A percentile compares a stretch with the other conserved stretches of the same genome.
Conservation (phyloP, 1,140 invertebrate species). For the Penaeus vannamei region DNA sequence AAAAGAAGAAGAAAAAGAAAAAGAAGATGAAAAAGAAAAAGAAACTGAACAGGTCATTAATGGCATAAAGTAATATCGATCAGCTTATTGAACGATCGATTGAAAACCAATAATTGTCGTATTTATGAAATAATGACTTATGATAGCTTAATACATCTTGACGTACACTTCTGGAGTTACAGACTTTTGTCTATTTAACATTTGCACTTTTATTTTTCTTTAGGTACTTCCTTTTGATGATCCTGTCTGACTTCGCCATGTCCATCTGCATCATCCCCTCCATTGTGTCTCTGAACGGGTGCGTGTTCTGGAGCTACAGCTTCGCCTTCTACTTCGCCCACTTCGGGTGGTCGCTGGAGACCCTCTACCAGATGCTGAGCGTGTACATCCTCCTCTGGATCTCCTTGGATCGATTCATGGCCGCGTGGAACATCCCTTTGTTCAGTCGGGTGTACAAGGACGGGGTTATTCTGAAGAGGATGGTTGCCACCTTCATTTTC, state of each 20-base stretch:
- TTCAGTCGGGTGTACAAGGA: background rate
- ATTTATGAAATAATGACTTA: no score
- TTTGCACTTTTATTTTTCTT: no score
- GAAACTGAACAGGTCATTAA: no score
- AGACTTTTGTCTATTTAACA: no score
- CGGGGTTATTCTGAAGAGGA: background rate
- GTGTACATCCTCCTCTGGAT: constrained; percentile 26
- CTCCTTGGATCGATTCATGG: constrained; percentile 37
- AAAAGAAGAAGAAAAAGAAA: no score
- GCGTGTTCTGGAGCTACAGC: background rate
- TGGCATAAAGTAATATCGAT: no score
- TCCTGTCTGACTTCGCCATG: constrained; percentile 18
- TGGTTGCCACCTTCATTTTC: background rate
- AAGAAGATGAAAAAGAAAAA: no score
- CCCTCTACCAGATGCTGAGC: background rate
- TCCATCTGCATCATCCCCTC: constrained; percentile 25
- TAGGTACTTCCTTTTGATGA: constrained; percentile 42
- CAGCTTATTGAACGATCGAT: no score
- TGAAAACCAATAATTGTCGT: no score
- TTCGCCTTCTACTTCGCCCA: constrained; percentile 39
- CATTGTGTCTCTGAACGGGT: background rate
- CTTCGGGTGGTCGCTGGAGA: constrained; percentile 14
- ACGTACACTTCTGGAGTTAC: no score
- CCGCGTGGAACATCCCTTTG: background rate
- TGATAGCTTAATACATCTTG: no score